Conservation (phyloP, 2,888 invertebrate species). For the Mamestra brassicae region DNA sequence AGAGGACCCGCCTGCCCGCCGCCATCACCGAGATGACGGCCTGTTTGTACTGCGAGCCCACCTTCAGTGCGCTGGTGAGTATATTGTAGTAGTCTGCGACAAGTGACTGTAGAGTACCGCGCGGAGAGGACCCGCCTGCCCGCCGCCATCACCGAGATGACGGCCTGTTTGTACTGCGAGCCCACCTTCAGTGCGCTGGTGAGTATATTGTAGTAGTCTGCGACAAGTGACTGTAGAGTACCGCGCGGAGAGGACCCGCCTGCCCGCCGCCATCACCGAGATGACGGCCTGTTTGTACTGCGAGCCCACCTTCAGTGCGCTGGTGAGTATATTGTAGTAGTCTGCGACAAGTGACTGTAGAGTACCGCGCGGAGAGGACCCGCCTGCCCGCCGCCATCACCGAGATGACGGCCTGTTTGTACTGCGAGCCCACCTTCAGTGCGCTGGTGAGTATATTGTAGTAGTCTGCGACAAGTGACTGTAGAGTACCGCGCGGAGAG, state of each 20-base stretch:
- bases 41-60: slow-evolving; percentile 97
- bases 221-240: slow-evolving; percentile 6
- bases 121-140: slow-evolving; percentile 64
- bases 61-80: slow-evolving; percentile 92
- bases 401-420: slow-evolving; percentile 21
- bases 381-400: slow-evolving; percentile 68
- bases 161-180: slow-evolving; percentile 96
- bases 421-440: slow-evolving; percentile 70
- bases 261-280: slow-evolving; percentile 54
- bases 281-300: slow-evolving; percentile 21
- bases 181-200: slow-evolving; percentile 93
- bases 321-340: slow-evolving; percentile 61
- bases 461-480: neutral
- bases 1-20: slow-evolving; percentile 64
- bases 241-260: slow-evolving; percentile 82
- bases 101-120: slow-evolving; percentile 69
- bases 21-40: slow-evolving; percentile 67
- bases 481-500: slow-evolving; percentile 78
- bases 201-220: slow-evolving; percentile 60
- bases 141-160: slow-evolving; percentile 66
- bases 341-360: slow-evolving; percentile 1
- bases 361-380: slow-evolving; percentile 79
- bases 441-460: slow-evolving; percentile 79
- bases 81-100: slow-evolving; percentile 55
- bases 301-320: slow-evolving; percentile 82